Percentiles rank a stretch among this genome's conserved stretches.
Conservation (phyloP, 2,888 invertebrate genomes). For the Actias luna region DNA sequence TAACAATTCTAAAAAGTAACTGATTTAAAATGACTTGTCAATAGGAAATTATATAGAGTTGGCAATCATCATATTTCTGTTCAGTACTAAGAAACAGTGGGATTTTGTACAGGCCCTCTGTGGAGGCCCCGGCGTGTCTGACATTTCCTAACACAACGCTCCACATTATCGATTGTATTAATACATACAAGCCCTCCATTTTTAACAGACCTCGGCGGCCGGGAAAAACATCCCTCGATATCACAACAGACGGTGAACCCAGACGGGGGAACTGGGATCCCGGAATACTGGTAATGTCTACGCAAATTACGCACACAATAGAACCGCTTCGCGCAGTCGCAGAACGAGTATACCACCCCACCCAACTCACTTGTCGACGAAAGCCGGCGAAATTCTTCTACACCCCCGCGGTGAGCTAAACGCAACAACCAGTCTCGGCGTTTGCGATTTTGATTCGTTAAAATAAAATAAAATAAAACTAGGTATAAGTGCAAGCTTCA, state of each 20-base stretch:
- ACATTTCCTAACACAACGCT: slow-evolving; percentile 70
- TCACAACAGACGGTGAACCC: slow-evolving; percentile 17
- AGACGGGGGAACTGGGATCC: slow-evolving; percentile 49
- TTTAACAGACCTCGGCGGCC: slow-evolving; percentile 44
- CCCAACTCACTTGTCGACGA: slow-evolving; percentile 63
- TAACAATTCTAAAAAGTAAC: background rate
- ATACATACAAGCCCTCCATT: slow-evolving; percentile 51
- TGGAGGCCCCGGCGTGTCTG: slow-evolving; percentile 69
- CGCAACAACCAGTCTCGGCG: slow-evolving; percentile 68
- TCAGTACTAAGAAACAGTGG: slow-evolving; percentile 24
- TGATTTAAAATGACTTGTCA: background rate
- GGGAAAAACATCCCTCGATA: slow-evolving; percentile 41
- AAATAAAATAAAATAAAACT: slow-evolving; percentile 38
- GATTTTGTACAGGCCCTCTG: slow-evolving; percentile 48
- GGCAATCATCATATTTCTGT: background rate
- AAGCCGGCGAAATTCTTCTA: slow-evolving; percentile 75
- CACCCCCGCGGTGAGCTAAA: slow-evolving; percentile 71
- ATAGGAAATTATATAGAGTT: background rate
- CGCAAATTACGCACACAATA: slow-evolving; percentile 68
- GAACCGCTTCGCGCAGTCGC: slow-evolving; percentile 67
- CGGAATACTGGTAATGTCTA: slow-evolving; percentile 48
- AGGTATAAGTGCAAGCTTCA: slow-evolving; percentile 28
- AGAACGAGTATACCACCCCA: slow-evolving; percentile 58
- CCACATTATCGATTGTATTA: slow-evolving; percentile 79
- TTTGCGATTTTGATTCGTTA: slow-evolving; percentile 38